Evolutionary conservation across 1,140 invertebrate genomes (phyloP), one percentile per base, ranked within the genome.

Genomic region (Centruroides sculpturatus): DNA sequence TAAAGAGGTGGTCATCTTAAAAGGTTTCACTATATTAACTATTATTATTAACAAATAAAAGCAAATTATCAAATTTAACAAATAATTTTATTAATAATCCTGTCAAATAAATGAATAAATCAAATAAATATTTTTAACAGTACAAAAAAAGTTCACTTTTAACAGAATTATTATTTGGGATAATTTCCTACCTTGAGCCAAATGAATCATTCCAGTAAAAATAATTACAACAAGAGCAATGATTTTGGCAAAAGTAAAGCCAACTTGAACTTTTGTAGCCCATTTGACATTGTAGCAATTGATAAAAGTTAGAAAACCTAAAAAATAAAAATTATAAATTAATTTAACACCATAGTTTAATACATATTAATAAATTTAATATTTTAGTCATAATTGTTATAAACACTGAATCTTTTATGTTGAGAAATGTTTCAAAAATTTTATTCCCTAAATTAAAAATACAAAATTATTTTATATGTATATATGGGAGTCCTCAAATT

Each of bases 261-360:
- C 78, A 73, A 96, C 91, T 72, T 96, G 93, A 0, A 97, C 83
- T 60, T 86, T 81, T 3, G 92, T 94, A 5, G 92, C 88, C 83
- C 86, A 92, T 77, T 93, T 93, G 0, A 98, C 95, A 74, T 94
- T 90, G 68, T 86, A 91, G 72, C 92, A 97, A 73, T 99, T 99
- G 54, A 98, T 84, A 35, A 86, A 86, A 1, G 93, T 98, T 12
- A 99, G 76, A 35, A 96, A 78, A 77, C 89, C 92, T 96, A 75
- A 65, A 53, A 71, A 70, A 61, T 2, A 62, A 6, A 57, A 55
- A 52, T 47, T 34, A 41, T 58, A 3, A 23, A 61, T 47, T 12
- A 10, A 3, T 3, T 54, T n/a, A 12, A 54, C 12, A 54, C 3
- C 1, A n/a, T 3, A 54, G 3, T 56, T 56, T 56, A 23, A 61